Evolutionary conservation across 2,888 invertebrate species (phyloP).

Genomic region (Silvanus unidentatus): DNA sequence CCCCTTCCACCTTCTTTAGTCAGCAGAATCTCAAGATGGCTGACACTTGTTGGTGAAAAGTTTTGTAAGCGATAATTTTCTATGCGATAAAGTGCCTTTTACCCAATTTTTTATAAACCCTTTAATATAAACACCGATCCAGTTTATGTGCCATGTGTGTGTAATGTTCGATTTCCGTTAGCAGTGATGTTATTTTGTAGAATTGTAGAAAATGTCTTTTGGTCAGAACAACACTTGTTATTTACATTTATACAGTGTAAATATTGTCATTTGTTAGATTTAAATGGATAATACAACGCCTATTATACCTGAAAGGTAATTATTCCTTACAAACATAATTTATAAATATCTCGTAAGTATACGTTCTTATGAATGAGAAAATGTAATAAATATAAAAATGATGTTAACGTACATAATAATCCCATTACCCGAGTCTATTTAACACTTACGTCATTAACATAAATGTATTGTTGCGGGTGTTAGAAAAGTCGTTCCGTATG

Average conservation of each 20-base stretch:
- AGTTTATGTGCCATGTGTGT: conserved; percentile 4
- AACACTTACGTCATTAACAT: conserved; percentile 31
- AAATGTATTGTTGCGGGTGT: conserved; percentile 14
- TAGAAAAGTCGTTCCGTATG: conserved; percentile 15
- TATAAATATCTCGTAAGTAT: no score
- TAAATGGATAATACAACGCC: conserved; percentile 38
- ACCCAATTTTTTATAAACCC: conserved; percentile 2
- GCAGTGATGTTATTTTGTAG: conserved; percentile 35
- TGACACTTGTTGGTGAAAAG: conserved; percentile 45
- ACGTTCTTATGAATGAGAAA: background rate
- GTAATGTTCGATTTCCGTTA: conserved; percentile 11
- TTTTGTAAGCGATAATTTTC: conserved; percentile 31
- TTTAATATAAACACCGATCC: no score
- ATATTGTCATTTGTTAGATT: conserved; percentile 32
- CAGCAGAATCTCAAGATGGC: conserved; percentile 38
- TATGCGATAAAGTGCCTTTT: conserved; percentile 35
- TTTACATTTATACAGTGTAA: conserved; percentile 32
- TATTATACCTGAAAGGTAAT: conserved; percentile 34
- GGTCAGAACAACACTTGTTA: conserved; percentile 33
- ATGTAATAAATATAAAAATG: no score
- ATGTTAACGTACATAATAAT: background rate
- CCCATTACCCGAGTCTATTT: conserved; percentile 12
- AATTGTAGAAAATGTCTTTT: conserved; percentile 37
- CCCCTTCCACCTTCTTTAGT: no score
- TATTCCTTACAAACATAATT: conserved; percentile 8